These are phyloP conservation scores for Drosophila acutilabella DNA, from an alignment of 2,888 invertebrate species.

Conservation along the genomic window DNA sequence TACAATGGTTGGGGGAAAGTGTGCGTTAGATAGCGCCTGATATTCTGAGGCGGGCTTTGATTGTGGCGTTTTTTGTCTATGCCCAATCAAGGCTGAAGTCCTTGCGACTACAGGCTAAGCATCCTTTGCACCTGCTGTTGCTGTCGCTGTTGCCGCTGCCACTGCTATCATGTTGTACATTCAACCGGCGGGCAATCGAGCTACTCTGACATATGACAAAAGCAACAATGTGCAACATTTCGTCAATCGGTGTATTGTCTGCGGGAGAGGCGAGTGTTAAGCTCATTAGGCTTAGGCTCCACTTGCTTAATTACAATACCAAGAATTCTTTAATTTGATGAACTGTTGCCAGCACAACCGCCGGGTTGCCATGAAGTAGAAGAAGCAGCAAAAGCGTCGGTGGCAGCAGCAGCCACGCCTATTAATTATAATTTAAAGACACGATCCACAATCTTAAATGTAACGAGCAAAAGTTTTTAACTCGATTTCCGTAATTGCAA, in stretches of 20 bases:
- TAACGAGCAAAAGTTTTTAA: conserved; percentile 55
- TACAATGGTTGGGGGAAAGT: neutral
- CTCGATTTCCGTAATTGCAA: conserved; percentile 61
- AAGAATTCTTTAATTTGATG: conserved; percentile 30
- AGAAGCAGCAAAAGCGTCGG: neutral
- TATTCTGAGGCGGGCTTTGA: conserved; percentile 65
- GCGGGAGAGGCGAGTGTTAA: conserved; percentile 20
- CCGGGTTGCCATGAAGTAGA: conserved; percentile 10
- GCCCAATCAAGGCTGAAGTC: conserved; percentile 69
- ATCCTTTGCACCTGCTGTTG: conserved; percentile 18
- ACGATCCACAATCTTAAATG: conserved; percentile 41
- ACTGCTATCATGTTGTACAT: conserved; percentile 38
- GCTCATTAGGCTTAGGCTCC: conserved; percentile 54
- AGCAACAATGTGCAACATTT: conserved; percentile 51
- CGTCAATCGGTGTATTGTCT: neutral
- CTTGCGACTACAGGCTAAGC: conserved; percentile 47
- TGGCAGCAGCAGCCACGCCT: conserved; percentile 10
- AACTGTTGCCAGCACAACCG: conserved; percentile 33
- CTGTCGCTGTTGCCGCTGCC: conserved; percentile 16
- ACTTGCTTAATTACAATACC: conserved; percentile 65
- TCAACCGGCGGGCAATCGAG: conserved; percentile 55
- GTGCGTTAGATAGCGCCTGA: conserved; percentile 55
- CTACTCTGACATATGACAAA: conserved; percentile 61
- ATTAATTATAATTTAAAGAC: conserved; percentile 62
- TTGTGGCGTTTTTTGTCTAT: conserved; percentile 73